Conservation (phyloP, 2,888 invertebrate genomes). For the Troglohyphantes excavatus region DNA sequence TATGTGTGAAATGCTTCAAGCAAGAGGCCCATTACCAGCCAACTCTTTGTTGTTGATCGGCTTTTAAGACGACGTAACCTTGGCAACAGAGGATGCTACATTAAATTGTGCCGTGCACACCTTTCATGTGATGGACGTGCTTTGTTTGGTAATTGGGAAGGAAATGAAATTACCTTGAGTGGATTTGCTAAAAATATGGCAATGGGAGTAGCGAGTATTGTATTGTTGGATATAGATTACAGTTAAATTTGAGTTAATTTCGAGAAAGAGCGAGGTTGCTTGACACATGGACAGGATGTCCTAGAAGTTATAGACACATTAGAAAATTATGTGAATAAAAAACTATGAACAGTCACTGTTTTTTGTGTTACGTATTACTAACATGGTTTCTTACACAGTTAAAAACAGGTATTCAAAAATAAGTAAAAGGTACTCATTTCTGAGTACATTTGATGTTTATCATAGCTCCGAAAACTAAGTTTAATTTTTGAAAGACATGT, state of each 20-base stretch:
- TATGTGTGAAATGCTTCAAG: not conserved
- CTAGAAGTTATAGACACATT: too few species aligned
- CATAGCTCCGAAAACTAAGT: too few species aligned
- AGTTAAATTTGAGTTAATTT: not conserved
- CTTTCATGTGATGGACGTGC: not conserved
- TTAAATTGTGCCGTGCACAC: not conserved
- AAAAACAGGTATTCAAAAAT: too few species aligned
- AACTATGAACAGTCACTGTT: too few species aligned
- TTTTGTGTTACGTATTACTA: too few species aligned
- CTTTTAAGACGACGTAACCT: slow-evolving; percentile 14
- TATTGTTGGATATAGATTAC: not conserved
- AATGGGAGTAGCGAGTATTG: not conserved
- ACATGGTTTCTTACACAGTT: too few species aligned
- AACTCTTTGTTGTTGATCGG: slow-evolving; percentile 9
- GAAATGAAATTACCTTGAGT: slow-evolving; percentile 16
- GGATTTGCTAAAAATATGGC: not conserved
- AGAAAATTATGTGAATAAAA: too few species aligned
- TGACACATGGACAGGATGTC: too few species aligned
- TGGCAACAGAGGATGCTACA: slow-evolving; percentile 8
- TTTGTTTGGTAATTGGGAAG: not conserved
- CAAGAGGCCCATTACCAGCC: not conserved
- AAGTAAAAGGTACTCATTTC: too few species aligned
- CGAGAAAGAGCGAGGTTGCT: too few species aligned
- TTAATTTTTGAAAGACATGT: too few species aligned
- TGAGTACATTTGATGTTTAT: too few species aligned